Conservation (phyloP, 1,140 invertebrate species). For the Aphelenchoides besseyi region DNA sequence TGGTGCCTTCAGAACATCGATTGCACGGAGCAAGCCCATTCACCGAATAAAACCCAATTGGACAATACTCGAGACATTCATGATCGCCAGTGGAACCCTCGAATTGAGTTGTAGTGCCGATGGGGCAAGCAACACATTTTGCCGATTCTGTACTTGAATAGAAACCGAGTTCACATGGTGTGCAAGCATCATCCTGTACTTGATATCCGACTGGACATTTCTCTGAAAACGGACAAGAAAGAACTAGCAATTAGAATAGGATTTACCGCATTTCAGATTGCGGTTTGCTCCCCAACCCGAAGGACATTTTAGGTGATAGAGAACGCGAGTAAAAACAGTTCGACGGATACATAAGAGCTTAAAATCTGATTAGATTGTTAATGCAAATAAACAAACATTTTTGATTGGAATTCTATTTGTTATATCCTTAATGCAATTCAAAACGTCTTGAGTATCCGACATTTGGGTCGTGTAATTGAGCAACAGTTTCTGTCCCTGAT, state of each 20-base stretch:
- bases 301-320: conserved; percentile 27
- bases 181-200: conserved; percentile 24
- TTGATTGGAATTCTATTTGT: conserved; percentile 10
- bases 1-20: conserved; percentile 15
- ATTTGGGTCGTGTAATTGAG: conserved; percentile 29
- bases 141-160: background rate
- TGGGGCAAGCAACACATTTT: conserved; percentile 25
- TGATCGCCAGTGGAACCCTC: conserved; percentile 9
- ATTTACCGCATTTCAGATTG: conserved; percentile 35
- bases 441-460: conserved; percentile 12
- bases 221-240: conserved; percentile 25
- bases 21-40: conserved; percentile 28
- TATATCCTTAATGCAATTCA: conserved; percentile 24
- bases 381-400: background rate
- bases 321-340: conserved; percentile 12
- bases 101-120: conserved; percentile 8
- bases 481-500: background rate
- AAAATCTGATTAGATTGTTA: background rate
- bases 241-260: too few relatives aligned
- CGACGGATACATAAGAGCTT: conserved; percentile 9
- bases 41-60: conserved; percentile 18
- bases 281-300: conserved; percentile 28
- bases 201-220: conserved; percentile 31
- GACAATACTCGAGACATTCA: conserved; percentile 24
- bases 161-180: conserved; percentile 16